Evolutionary conservation across 30 jellyfish, hydroid and myxozoan genomes (phyloP), one percentile per base, ranked within the genome.

Genomic region (Aurelia sp.): DNA sequence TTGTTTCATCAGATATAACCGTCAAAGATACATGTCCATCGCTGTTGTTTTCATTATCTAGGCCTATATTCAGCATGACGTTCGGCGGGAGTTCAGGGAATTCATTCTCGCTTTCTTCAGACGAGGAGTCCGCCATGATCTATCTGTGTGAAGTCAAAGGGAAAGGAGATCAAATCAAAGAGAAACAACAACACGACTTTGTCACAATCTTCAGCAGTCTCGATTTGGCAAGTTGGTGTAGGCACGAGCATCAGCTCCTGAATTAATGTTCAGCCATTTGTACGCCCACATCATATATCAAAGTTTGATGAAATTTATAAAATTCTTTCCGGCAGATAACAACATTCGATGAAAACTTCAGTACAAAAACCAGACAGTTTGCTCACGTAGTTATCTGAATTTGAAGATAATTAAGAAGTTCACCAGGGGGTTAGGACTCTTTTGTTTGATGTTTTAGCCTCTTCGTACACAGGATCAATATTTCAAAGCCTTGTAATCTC

Each of bases 1-100:
- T 24, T 8, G 74, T 62, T 40, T 27, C 72, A 47, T 57, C 86
- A 18, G 92, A 55, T 1, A 82, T 57, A 52, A 80, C 67, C 8
- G 19, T 40, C 62, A n/a, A 18, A 9, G 33, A n/a, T 69, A 55
- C 51, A 24, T 58, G 63, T 61, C 24, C 63, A 20, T 27, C 61
- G 24, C 58, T 68, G 24, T 27, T 64, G 48, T 38, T 44, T 5
- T 44, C 84, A 13, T 17, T 40, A 24, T 48, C 83, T 70, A 52
- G 71, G 67, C 66, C 92, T 8, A 82, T 9, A 31, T 82, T 70
- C 30, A 82, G 80, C 92, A 82, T 82, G 3, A 53, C 30, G 60
- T 63, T 82, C 33, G 92, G 92, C n/a, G 92, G 92, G 35, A 60
- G 81, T 13, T 74, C 79, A 69, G 92, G 92, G 50, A 82, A 82